A percentile compares a stretch with the other conserved stretches of the same genome.
Conservation (phyloP, 2,888 invertebrate species). For the Eupithecia dodoneata region DNA sequence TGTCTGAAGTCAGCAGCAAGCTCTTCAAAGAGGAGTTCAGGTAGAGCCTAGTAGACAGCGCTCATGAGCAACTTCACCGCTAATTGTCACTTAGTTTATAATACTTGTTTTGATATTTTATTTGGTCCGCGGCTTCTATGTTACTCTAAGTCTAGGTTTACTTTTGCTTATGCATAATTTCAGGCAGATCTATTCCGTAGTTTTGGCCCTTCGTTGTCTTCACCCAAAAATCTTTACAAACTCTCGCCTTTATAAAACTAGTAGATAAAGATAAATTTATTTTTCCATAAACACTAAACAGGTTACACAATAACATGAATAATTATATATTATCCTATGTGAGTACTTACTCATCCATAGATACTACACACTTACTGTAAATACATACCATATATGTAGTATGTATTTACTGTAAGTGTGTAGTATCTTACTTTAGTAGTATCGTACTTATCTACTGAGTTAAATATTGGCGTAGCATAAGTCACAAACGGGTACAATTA, state of each 20-base stretch:
- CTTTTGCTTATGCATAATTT: not conserved
- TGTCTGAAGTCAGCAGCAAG: slow-evolving; percentile 97
- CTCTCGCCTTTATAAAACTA: not conserved
- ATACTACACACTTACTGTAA: too few relatives aligned
- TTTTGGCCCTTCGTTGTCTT: not conserved
- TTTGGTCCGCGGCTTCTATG: not conserved
- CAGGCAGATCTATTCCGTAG: not conserved
- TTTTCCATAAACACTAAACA: too few relatives aligned
- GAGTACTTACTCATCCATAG: too few relatives aligned
- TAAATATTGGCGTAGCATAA: too few relatives aligned
- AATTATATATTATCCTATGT: too few relatives aligned
- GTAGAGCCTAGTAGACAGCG: not conserved
- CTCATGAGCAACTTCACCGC: not conserved
- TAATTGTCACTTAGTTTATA: not conserved
- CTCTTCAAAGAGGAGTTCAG: slow-evolving; percentile 94
- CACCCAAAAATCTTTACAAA: not conserved
- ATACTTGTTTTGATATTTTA: not conserved
- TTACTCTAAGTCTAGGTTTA: not conserved
- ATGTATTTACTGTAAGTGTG: too few relatives aligned
- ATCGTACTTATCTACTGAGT: too few relatives aligned
- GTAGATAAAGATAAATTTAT: not conserved
- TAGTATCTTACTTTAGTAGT: too few relatives aligned
- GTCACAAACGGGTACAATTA: too few relatives aligned
- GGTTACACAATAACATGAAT: too few relatives aligned
- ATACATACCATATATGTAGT: too few relatives aligned